Evolutionary conservation across 2,888 invertebrate species (phyloP), one percentile per base, ranked within the genome.

Genomic region (Nasonia oneida): DNA sequence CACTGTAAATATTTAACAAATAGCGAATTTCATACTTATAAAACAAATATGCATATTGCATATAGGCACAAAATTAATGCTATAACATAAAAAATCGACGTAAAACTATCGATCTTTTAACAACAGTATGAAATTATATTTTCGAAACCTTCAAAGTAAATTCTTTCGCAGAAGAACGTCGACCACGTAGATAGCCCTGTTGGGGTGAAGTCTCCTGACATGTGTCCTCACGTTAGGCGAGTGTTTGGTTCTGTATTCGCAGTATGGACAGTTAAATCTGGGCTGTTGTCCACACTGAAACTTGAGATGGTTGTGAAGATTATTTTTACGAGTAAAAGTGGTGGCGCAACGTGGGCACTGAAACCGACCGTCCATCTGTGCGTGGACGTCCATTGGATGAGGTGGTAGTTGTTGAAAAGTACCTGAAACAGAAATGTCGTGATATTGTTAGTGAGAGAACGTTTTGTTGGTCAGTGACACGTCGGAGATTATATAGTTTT

Each of bases 251-350:
- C 91, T 90, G 84, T 93, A 92, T 50, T 89, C 88, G 82, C 94
- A 94, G 73, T 92, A 91, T 0, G 93, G 93, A 87, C 94, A 94
- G 77, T 91, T 90, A 87, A 93, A 93, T 64, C 92, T 90, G 0
- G 93, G 93, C 78, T 90, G 88, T 84, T 92, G 91, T 3, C 93
- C 93, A 85, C 94, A 94, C 86, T 92, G 92, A 87, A 92, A 92
- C 87, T 92, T 92, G 29, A 91, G 89, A 37, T 93, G 93, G 87
- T 91, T 91, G 83, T 91, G 91, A 70, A 92, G 89, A 90, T 93
- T 93, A 89, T 92, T 92, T 84, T 91, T 91, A 57, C 92, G 90
- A 15, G 91, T 92, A 88, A 93, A 93, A 18, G 89, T 89, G 71
- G 91, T 91, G 78, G 90, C 88, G 85, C 93, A 93, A 86, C 90